Evolutionary conservation across 2,113 vertebrate genomes (phyloP), one percentile per base, ranked within the genome.

Genomic region (Bungarus multicinctus): DNA sequence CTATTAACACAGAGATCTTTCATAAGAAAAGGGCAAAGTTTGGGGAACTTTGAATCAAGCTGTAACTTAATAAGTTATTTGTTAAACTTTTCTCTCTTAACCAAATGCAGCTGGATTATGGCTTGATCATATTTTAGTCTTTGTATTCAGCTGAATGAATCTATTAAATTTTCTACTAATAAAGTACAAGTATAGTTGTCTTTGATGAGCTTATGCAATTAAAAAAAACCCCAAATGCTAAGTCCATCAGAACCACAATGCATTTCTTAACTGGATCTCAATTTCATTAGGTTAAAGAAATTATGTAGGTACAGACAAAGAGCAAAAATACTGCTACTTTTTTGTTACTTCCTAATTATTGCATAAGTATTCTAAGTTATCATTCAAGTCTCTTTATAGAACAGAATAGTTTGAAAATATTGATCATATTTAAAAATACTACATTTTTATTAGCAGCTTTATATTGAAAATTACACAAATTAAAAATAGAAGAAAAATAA

Each of bases 21-120:
- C 39, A 81, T 95, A 96, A 92, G 30, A 94, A 92, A 87, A 58
- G 69, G 12, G 6, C 81, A 91, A 4, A 9, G 34, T 12, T 92
- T 50, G 5, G 0, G 92, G 94, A 91, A 93, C 95, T 96, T 95
- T 95, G 95, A 94, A 85, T n/a, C 69, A 81, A 39, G 22, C 4
- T 91, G 30, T 43, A 81, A 85, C n/a, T 69, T 91, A 43, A 12
- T 91, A 39, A 88, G 93, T 96, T 97, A 97, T 95, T 95, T 93
- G 95, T 96, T 96, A 94, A 96, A 87, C 54, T 16, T 11, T 85
- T 91, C 30, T 12, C 60, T 12, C 64, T 57, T 89, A 43, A 39
- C 39, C 45, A 81, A 43, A 47, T 81, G 1, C n/a, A 81, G 16
- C 34, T 81, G 69, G 69, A 81, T 39, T 81, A 81, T 39, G n/a